Conservation (phyloP, 2,888 invertebrate genomes). For the Epicampocera succincta region DNA sequence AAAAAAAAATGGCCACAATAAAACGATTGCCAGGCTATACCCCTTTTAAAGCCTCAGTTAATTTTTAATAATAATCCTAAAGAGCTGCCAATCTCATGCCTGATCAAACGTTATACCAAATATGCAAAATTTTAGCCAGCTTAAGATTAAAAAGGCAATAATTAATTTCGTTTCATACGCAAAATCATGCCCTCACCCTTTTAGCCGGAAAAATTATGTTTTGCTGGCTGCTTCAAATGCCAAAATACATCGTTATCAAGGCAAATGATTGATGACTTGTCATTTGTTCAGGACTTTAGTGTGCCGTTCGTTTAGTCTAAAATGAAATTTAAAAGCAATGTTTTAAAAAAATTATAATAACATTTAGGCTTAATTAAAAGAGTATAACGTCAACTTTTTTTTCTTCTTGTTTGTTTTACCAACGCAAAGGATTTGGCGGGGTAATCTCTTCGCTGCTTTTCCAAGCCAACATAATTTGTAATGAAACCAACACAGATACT, state of each 20-base stretch:
- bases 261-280: slow-evolving; percentile 68
- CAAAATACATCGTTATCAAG: slow-evolving; percentile 34
- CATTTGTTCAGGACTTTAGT: slow-evolving; percentile 24
- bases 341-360: background rate
- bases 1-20: too few relatives aligned
- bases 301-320: background rate
- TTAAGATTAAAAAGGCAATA: slow-evolving; percentile 44
- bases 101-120: too few relatives aligned
- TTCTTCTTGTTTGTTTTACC: slow-evolving; percentile 7
- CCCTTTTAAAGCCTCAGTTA: too few relatives aligned
- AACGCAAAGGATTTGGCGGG: slow-evolving; percentile 35
- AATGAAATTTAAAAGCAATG: background rate
- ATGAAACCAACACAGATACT: slow-evolving; percentile 37
- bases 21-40: too few relatives aligned
- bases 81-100: too few relatives aligned
- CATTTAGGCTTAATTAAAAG: slow-evolving; percentile 1
- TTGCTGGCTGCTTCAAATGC: slow-evolving; percentile 20
- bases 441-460: too few relatives aligned
- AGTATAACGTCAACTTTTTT: slow-evolving; percentile 34
- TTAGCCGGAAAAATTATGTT: slow-evolving; percentile 7
- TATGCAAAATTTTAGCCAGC: slow-evolving; percentile 37
- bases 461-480: too few relatives aligned
- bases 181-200: background rate
- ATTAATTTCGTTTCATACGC: slow-evolving; percentile 37
- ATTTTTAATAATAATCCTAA: too few relatives aligned